Evolutionary conservation across 53 echinoderm and acorn worm genomes (phyloP), one percentile per base, ranked within the genome.

Genomic region (Zoroaster sp.): DNA sequence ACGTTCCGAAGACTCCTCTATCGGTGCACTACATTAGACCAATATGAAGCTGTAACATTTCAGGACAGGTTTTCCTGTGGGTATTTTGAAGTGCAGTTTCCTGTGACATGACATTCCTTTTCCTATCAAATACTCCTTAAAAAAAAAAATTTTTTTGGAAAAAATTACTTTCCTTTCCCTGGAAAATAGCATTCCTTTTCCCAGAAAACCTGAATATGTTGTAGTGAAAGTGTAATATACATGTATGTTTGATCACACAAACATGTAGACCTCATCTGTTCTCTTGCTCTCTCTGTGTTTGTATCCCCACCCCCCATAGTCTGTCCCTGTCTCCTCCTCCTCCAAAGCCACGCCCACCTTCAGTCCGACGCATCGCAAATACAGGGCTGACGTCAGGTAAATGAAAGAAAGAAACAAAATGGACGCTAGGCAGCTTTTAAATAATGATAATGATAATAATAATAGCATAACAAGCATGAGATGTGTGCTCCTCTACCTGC

Each of bases 351-450:
- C 69, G 35, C 66, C 55, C 73, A 38, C 77, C 66, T 76, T 68
- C 77, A 88, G 77, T 76, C 88, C 75, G 25, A 88, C 85, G 18
- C 88, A 45, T 68, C 88, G 66, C 75, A 88, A 88, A 88, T 88
- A 59, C 77, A 63, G 88, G 77, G 77, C 76, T 77, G 88, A 88
- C 77, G 88, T 77, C 88, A 88, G 88, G 88, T 88, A 88, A 88
- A 76, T 45, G 68, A 83, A 53, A 31, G n/a, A 78, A 59, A 78
- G 14, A 36, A 20, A 36, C 9, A 35, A 55, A 21, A 78, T n/a
- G 2, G 20, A 78, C 33, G 1, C 20, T 17, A 37, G 35, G 65
- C 79, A 35, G 52, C 77, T 54, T 18, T 21, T 8, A 13, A 36
- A 71, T 35, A 21, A 73, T 37, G 18, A 54, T 20, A 40, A 79